Percentiles rank a stretch among this genome's conserved stretches.
phyloP scores from a whole-genome alignment of 2,797 vertebrate genomes.

The Phrynocephalus forsythii region DNA sequence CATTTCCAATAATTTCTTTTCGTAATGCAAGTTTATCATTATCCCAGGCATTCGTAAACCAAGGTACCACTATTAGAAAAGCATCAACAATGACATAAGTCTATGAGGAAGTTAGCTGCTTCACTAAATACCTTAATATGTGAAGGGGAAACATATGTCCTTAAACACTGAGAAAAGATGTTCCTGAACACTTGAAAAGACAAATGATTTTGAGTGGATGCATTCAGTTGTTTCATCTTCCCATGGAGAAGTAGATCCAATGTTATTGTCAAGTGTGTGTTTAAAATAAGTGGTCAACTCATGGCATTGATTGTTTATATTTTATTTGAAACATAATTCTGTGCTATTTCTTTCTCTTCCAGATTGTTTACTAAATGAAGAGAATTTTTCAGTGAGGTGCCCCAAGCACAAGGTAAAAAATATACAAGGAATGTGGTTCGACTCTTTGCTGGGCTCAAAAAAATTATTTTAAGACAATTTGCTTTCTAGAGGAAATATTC shows the following conservation, averaged over 20 bases:
- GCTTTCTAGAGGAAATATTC: conserved; percentile 33
- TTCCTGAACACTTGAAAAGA: no score
- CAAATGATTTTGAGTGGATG: background rate
- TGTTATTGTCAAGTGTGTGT: conserved; percentile 3
- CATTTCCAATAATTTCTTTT: no score
- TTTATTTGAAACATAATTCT: conserved; percentile 49
- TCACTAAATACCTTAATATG: background rate
- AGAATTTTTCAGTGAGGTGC: conserved; percentile 98
- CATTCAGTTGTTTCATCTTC: background rate
- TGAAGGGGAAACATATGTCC: background rate
- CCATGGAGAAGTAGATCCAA: conserved; percentile 32
- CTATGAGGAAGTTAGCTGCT: background rate
- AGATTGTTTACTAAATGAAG: conserved; percentile 98
- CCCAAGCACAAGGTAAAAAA: conserved; percentile 98
- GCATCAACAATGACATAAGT: background rate
- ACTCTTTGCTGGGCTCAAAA: conserved; percentile 24
- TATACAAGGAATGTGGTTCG: conserved; percentile 7
- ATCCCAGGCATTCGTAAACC: no score
- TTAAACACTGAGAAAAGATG: background rate
- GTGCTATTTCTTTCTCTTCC: conserved; percentile 58
- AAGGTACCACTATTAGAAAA: background rate
- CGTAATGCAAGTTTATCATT: no score
- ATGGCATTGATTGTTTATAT: conserved; percentile 35
- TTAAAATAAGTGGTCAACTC: conserved; percentile 18
- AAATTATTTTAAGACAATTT: conserved; percentile 34